Evolutionary conservation across 2,888 invertebrate species (phyloP), one percentile per base, ranked within the genome.

Genomic region (Diogma glabrata): DNA sequence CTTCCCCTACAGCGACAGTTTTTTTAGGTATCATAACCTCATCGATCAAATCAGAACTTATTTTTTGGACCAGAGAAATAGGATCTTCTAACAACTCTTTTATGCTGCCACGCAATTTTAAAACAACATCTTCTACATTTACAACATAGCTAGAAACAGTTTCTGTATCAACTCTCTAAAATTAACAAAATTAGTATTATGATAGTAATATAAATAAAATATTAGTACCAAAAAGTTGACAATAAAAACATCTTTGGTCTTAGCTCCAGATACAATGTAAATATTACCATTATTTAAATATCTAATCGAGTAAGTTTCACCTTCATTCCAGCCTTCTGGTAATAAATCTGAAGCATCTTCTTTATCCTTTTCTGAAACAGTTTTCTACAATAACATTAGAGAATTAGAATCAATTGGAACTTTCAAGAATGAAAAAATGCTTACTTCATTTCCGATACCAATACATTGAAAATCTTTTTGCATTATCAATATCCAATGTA

Each of bases 311-410:
- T 43, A 43, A 8, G 23, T 23, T 14, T 43, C 22, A 9, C n/a
- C 23, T 43, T 43, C 22, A 43, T 43, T 43, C 43, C 43, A 43
- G 23, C 43, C 43, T 22, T 43, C 43, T 12, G 43, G 43, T 43
- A 43, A 43, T 43, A 43, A 22, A 43, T 43, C 43, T 7, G 43
- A 43, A 8, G 43, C 43, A 8, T 17, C 14, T 22, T 43, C 43
- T 22, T 14, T 43, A 9, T 43, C 43, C 3, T 20, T 12, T 12
- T 43, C 43, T 8, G 43, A 22, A 12, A 43, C n/a, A 20, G 43
- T 6, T 43, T 43, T 43, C 43, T 43, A n/a, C 3, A 43, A 22
- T 6, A 19, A 19, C 20, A 40, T 19, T 40, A 10, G 17, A 16
- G 36, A 36, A 7, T 36, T 36, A n/a, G n/a, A n/a, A n/a, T n/a